Base-by-base conservation (phyloP, 1,140 invertebrate genomes). In the Lordiphosa collinella region DNA sequence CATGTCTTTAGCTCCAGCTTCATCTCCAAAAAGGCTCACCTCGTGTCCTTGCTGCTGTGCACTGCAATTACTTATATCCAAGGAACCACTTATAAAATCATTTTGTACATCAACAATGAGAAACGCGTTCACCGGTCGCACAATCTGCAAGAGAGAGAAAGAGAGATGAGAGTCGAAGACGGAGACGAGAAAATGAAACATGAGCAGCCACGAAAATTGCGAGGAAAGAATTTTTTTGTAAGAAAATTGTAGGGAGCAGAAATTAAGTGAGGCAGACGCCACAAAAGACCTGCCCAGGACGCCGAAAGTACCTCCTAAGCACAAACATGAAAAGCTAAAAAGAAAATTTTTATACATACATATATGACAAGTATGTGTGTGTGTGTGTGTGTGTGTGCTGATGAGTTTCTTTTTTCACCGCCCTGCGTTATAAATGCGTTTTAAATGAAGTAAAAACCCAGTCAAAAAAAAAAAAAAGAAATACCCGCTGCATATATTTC, bases 101-200 rank as follows among this genome's bases (percentile, higher is more conserved):
- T 99, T 99, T 90, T 99, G 98, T 3, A 99, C 97, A 90, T 99
- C 98, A 43, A 99, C 96, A 56, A 99, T 93, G 22, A 99, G 90
- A 82, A 99, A 94, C n/a, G 95, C 97, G 84, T 93, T 95, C 47
- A 96, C 93, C 18, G 97, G 97, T 51, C 95, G 92, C 41, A 97
- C 93, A 86, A 96, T 95, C 94, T 95, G 89, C 57, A 90, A 68
- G 54, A 84, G 48, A 52, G 32, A 56, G 40, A 61, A 88, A 62
- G 53, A 61, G 38, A 62, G 53, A 61, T 47, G 35, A 69, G 38
- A 56, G 40, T 52, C 35, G 13, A 36, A 52, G 47, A 38, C 31
- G 35, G 51, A 63, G 46, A 53, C 31, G 9, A 12, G 10, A 46
- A 52, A 32, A 56, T 50, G 63, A 59, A 57, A 49, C 58, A 53